phyloP scores from a whole-genome alignment of 2,113 vertebrate species.

The Clarias magur region DNA sequence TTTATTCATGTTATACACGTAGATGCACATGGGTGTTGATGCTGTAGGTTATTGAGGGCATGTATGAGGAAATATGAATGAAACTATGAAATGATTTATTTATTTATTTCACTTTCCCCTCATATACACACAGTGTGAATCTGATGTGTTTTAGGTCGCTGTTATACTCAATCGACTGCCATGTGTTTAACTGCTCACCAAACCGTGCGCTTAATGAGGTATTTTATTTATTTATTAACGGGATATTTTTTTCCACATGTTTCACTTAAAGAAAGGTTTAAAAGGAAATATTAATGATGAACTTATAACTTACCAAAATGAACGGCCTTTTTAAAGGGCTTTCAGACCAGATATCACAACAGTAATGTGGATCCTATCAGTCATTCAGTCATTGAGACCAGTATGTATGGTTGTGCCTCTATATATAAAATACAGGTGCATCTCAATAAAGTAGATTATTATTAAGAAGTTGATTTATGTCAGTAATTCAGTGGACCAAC shows the following conservation, averaged over 20 bases:
- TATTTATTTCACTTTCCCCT: background rate
- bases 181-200: constrained; percentile 14
- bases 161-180: constrained; percentile 8
- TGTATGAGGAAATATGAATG: too few relatives aligned
- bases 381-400: too few relatives aligned
- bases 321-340: too few relatives aligned
- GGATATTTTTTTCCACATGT: background rate
- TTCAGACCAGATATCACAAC: too few relatives aligned
- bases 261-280: background rate
- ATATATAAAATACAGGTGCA: too few relatives aligned
- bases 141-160: background rate
- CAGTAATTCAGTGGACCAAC: too few relatives aligned
- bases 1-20: background rate
- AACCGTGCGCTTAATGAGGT: constrained; percentile 16
- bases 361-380: too few relatives aligned
- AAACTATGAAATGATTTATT: too few relatives aligned
- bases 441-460: too few relatives aligned
- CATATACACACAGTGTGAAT: background rate
- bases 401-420: too few relatives aligned
- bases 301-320: background rate
- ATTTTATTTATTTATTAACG: background rate
- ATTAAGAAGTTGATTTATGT: too few relatives aligned
- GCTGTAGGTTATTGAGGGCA: too few relatives aligned
- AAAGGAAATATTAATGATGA: background rate
- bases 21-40: background rate